Evolutionary conservation across 2,797 vertebrate species (phyloP).

Genomic region (Botia almorhae): DNA sequence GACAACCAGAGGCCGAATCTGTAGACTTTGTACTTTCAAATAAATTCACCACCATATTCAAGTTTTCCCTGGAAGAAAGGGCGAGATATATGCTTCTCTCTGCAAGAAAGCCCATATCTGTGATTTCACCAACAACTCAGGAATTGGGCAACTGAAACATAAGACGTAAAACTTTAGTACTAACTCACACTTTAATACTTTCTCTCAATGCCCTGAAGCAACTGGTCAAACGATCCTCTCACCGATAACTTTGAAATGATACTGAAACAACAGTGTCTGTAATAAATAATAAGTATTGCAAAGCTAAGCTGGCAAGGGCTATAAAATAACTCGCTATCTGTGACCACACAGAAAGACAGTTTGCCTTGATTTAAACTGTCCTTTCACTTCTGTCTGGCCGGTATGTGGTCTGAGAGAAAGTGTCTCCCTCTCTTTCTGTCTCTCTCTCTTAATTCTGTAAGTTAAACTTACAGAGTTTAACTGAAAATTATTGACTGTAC

Average conservation of each 20-base stretch:
- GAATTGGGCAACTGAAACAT: slow-evolving; percentile 8
- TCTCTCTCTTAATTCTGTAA: neutral
- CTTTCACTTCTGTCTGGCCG: neutral
- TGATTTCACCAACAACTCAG: neutral
- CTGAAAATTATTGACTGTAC: too few species aligned
- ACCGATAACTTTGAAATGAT: neutral
- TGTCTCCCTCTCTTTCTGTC: neutral
- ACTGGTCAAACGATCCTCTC: neutral
- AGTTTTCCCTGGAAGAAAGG: neutral
- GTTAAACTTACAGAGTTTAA: too few species aligned
- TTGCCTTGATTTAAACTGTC: neutral
- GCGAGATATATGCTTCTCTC: neutral
- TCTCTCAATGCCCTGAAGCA: slow-evolving; percentile 6
- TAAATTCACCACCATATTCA: slow-evolving; percentile 1
- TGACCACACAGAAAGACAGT: slow-evolving; percentile 13
- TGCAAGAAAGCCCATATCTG: slow-evolving; percentile 2
- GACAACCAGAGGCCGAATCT: neutral
- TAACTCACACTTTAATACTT: slow-evolving; percentile 25
- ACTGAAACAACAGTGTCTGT: slow-evolving; percentile 24
- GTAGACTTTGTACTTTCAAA: slow-evolving; percentile 1
- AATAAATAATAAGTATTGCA: slow-evolving; percentile 35
- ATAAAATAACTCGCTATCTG: slow-evolving; percentile 12
- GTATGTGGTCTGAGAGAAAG: neutral
- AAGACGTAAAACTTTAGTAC: neutral
- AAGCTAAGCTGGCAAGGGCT: neutral